phyloP scores from a whole-genome alignment of 2,888 invertebrate species.

The Coleophora deauratella region DNA sequence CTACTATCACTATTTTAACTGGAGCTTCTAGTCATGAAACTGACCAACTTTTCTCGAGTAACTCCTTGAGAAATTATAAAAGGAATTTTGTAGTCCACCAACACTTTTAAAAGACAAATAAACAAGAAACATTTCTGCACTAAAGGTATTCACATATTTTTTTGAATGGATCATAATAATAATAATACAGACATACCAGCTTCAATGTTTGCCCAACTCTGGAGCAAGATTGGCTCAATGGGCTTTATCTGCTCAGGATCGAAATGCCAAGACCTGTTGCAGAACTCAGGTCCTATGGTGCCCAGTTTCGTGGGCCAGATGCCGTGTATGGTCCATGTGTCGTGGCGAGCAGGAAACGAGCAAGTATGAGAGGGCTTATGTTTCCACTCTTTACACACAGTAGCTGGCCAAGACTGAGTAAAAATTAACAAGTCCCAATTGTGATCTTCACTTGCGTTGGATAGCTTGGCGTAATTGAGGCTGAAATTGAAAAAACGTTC shows the following conservation, averaged over 20 bases:
- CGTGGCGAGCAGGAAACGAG: conserved; percentile 71
- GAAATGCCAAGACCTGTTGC: conserved; percentile 80
- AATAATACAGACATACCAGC: too few species aligned
- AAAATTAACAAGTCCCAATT: conserved; percentile 82
- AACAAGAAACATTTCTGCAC: too few species aligned
- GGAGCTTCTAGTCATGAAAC: too few species aligned
- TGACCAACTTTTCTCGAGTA: too few species aligned
- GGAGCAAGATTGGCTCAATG: conserved; percentile 70
- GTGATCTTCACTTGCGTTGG: conserved; percentile 9
- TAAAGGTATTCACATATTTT: too few species aligned
- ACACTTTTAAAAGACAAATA: too few species aligned
- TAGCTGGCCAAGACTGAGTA: conserved; percentile 84
- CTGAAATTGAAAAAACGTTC: too few species aligned
- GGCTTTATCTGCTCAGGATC: conserved; percentile 74
- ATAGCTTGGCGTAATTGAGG: too few species aligned
- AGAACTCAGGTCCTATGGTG: conserved; percentile 79
- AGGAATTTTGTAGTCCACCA: too few species aligned
- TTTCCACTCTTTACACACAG: conserved; percentile 80
- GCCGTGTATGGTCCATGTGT: conserved; percentile 87
- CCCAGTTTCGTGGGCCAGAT: conserved; percentile 86
- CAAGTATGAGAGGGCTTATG: conserved; percentile 75
- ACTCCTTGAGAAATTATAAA: too few species aligned
- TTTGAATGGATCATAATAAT: too few species aligned
- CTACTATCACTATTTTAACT: too few species aligned
- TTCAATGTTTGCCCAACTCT: conserved; percentile 84